Base-by-base conservation (phyloP, 2,113 vertebrate species). In the Porphyrio hochstetteri region DNA sequence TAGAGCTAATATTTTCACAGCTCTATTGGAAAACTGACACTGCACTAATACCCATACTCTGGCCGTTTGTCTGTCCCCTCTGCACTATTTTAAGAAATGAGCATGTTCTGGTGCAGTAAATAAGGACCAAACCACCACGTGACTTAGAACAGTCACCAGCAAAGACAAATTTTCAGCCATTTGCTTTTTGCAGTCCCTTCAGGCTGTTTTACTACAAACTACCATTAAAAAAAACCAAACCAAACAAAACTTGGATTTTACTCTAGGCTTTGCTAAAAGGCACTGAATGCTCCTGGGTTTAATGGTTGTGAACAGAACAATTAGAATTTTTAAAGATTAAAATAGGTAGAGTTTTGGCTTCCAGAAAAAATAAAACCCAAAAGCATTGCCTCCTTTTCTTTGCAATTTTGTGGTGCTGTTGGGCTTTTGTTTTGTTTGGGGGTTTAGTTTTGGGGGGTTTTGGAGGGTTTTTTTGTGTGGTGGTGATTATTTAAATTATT, bases 1-100 rank as follows among this genome's bases (percentile, higher is more conserved):
- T 79, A 93, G 67, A 96, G 90, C 90, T 97, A 97, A 97, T 97
- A 94, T 86, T 91, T 88, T 96, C 86, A 87, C 86, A 95, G 96
- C 76, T 96, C 83, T 79, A 59, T 68, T 79, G 92, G 85, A 96
- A 97, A 97, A 97, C 38, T 95, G 94, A 95, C 95, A 96, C 78
- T 95, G 95, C 91, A 95, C 77, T 82, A 93, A 91, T 52, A 64
- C 55, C 63, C 67, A 60, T 88, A 64, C 82, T 94, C 89, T 93
- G 89, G 86, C 93, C 91, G 88, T 88, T 92, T 95, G 60, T 76
- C 68, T 69, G 87, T 90, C 80, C 63, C 42, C n/a, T 68, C 89
- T 86, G 86, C 7, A 31, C 85, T 90, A 56, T 88, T 97, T 97
- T 93, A 95, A 92, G 77, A 74, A 90, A 72, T 0, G 1, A 63